Conservation (phyloP, 2,113 vertebrate genomes). For the Corythornis madagascariensis region DNA sequence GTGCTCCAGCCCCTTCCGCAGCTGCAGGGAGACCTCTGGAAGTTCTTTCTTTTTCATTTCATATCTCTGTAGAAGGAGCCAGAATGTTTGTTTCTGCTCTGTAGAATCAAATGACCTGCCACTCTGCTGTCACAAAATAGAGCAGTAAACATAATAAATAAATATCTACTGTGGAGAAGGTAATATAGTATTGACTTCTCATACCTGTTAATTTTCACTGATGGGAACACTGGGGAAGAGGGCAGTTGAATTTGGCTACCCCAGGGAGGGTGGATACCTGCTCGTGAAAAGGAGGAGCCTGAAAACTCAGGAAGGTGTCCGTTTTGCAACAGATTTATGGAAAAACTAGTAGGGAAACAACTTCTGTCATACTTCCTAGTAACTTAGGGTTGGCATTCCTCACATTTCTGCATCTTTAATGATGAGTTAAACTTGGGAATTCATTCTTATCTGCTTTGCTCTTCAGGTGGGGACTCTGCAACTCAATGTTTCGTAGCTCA, state of each 20-base stretch:
- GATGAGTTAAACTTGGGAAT: not conserved
- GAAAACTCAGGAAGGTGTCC: not conserved
- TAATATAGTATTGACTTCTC: conserved; percentile 63
- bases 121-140: not conserved
- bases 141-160: conserved; percentile 30
- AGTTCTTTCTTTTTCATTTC: not conserved
- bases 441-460: not conserved
- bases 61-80: not conserved
- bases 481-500: not conserved
- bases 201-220: conserved; percentile 48
- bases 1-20: not conserved
- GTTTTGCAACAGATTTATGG: not conserved
- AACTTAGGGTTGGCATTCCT: not conserved
- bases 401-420: not conserved
- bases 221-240: not conserved
- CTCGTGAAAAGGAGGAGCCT: not conserved
- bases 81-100: conserved; percentile 2
- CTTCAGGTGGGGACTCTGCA: not conserved
- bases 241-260: conserved; percentile 15
- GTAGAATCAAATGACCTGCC: not conserved
- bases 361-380: not conserved
- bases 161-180: conserved; percentile 43
- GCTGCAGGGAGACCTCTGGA: not conserved
- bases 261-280: not conserved
- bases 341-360: not conserved